These are phyloP conservation scores for Xenops minutus DNA, from an alignment of 2,797 vertebrate genomes.

Conservation along the genomic window DNA sequence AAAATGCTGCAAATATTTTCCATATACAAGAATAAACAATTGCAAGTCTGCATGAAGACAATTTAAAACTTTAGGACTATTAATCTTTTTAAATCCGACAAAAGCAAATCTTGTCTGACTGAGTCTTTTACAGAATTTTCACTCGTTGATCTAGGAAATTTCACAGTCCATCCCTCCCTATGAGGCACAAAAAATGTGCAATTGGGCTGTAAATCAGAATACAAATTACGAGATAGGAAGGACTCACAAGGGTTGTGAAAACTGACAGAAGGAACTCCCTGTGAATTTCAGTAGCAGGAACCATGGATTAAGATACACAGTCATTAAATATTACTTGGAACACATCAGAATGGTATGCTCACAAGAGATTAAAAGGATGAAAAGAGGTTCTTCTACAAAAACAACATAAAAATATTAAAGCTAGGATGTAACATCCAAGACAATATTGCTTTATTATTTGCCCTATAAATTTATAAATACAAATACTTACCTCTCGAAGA, in stretches of 20 bases:
- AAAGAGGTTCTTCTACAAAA: not conserved
- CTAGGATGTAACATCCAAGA: not conserved
- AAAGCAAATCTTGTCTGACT: not conserved
- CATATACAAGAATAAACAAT: not conserved
- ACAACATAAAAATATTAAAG: not conserved
- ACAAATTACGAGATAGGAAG: not conserved
- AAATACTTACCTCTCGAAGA: slow-evolving; percentile 85
- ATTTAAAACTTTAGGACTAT: not conserved
- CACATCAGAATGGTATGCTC: not conserved
- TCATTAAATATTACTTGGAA: not conserved
- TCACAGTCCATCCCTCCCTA: fast-evolving
- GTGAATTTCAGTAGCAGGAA: not conserved
- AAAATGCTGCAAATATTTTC: not conserved
- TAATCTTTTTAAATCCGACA: not conserved
- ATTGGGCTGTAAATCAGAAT: not conserved
- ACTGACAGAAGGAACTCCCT: not conserved
- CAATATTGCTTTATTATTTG: not conserved
- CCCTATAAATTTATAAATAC: not conserved
- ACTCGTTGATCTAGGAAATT: not conserved
- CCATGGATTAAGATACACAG: not conserved
- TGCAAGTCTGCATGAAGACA: not conserved
- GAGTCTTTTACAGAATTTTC: not conserved
- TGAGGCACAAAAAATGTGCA: not conserved
- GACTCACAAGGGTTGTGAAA: not conserved
- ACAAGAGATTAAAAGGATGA: not conserved